phyloP scores from a whole-genome alignment of 1,140 invertebrate genomes.

The Eurosta solidaginis region DNA sequence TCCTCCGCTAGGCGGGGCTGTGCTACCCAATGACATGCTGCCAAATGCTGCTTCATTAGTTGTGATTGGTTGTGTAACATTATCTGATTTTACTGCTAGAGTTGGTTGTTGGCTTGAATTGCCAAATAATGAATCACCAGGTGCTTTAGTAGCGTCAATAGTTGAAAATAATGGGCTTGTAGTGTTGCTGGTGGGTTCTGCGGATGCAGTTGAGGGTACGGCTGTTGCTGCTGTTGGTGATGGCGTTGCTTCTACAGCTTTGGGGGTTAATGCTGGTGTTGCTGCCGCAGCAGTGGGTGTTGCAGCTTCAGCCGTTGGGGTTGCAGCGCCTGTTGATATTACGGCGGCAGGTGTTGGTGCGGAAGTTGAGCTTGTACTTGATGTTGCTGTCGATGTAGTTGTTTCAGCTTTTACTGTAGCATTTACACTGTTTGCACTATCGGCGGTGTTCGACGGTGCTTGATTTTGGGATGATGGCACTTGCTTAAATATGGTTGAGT shows the following conservation, averaged over 20 bases:
- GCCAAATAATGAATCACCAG: background rate
- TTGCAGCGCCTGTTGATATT: slow-evolving; percentile 11
- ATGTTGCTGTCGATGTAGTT: background rate
- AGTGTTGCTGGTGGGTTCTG: background rate
- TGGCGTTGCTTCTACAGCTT: background rate
- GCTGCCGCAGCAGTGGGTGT: background rate
- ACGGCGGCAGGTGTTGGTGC: slow-evolving; percentile 1
- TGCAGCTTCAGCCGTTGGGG: background rate
- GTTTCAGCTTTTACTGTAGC: too few species aligned
- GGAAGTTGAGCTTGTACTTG: slow-evolving; percentile 1
- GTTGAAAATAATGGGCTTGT: background rate
- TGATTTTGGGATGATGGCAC: background rate
- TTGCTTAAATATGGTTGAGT: background rate
- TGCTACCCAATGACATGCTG: background rate
- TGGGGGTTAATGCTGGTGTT: background rate
- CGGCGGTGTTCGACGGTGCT: background rate
- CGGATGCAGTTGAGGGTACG: background rate
- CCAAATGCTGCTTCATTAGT: background rate
- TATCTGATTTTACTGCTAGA: background rate
- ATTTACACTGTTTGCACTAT: background rate
- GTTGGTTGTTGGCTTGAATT: background rate
- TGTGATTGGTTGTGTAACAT: background rate
- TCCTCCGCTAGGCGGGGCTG: slow-evolving; percentile 31
- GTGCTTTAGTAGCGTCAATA: background rate
- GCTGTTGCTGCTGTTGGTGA: background rate